Evolutionary conservation across 2,888 invertebrate species (phyloP), one percentile per base, ranked within the genome.

Genomic region (Nudaria mundana): DNA sequence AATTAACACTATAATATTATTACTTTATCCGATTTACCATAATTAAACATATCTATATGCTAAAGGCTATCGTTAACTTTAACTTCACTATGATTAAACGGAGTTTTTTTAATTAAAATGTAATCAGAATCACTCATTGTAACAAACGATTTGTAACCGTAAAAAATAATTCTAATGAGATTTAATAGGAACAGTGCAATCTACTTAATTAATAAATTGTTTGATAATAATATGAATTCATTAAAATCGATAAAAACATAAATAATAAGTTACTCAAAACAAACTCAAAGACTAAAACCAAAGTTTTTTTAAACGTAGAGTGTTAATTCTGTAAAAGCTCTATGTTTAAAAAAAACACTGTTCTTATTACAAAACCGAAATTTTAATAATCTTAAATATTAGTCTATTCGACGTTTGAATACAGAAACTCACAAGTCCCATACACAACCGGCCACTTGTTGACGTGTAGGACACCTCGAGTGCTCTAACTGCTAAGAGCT

Each of bases 391-490:
- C 1, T 13, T 6, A 3, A 8, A 25, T 25, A 4, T 16, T 22
- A 39, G 30, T 23, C 11, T 6, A n/a, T 62, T 62, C 36, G 43
- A 55, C 30, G 49, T 49, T 52, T 39, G 51, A 58, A 52, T 47
- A 59, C 51, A 14, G 12, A 20, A 24, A n/a, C 33, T 24, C 4
- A 59, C 43, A 37, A 50, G 26, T 49, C 40, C 23, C 26, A 52
- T 63, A 71, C 66, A 72, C 69, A 68, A 73, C 76, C 76, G 70
- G 71, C 81, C 82, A 82, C 87, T 84, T 83, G 82, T 83, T 79
- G 77, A 71, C 62, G 68, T 63, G 56, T 56, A 65, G 73, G 70
- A 71, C 60, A 66, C 61, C 85, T 80, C 66, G 79, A 86, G 81
- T 66, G 79, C 77, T 60, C 84, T 85, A 75, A 59, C 54, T 53